phyloP scores from a whole-genome alignment of 2,888 invertebrate genomes.

The Tubiluchus corallicola region DNA sequence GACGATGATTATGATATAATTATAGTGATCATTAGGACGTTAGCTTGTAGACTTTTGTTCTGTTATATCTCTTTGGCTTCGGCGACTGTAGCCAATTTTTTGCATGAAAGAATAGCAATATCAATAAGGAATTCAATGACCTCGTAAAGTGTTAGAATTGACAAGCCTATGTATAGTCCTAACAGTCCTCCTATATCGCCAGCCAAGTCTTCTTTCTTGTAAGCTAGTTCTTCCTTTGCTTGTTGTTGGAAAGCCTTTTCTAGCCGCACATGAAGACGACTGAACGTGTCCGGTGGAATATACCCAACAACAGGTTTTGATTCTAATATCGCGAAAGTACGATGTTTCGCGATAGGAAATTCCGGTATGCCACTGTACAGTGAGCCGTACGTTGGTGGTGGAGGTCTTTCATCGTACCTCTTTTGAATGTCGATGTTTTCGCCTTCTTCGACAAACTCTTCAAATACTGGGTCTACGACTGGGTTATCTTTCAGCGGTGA shows the following conservation, averaged over 20 bases:
- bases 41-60: no score
- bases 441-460: background rate
- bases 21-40: no score
- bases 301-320: background rate
- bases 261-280: background rate
- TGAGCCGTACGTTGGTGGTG: no score
- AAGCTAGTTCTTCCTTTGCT: background rate
- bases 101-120: no score
- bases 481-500: background rate
- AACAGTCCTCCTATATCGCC: background rate
- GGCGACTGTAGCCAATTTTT: no score
- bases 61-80: no score
- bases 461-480: background rate
- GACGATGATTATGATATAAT: no score
- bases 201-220: background rate
- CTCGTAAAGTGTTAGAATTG: background rate
- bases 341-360: no score
- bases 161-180: background rate
- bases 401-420: background rate
- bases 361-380: no score
- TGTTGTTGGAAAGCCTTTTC: background rate
- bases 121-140: background rate
- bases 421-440: background rate
- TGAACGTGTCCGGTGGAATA: background rate
- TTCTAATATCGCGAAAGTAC: background rate